Evolutionary conservation across 2,797 vertebrate genomes (phyloP).

Genomic region (Enteromius argenteus): DNA sequence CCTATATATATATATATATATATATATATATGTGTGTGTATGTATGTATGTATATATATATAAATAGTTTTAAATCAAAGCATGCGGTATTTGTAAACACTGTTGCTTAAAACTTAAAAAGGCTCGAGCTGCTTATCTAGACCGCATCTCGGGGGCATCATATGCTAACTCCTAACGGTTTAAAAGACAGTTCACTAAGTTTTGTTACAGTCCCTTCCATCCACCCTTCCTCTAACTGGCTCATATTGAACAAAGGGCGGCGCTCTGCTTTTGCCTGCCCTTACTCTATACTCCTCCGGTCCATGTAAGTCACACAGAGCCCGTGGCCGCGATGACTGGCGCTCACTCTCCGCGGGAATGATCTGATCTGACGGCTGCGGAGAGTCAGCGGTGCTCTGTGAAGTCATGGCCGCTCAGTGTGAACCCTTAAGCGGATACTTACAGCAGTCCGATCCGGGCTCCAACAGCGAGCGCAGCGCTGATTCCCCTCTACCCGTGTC

Average conservation of each 20-base stretch:
- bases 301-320: slow-evolving; percentile 21
- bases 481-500: slow-evolving; percentile 83
- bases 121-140: background rate
- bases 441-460: slow-evolving; percentile 82
- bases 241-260: slow-evolving; percentile 46
- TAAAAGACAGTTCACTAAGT: background rate
- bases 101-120: background rate
- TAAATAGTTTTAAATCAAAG: too few relatives aligned
- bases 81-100: too few relatives aligned
- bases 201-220: background rate
- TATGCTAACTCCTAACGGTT: background rate
- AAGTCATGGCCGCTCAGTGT: slow-evolving; percentile 82
- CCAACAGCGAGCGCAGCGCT: slow-evolving; percentile 86
- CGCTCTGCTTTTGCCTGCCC: slow-evolving; percentile 31
- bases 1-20: too few relatives aligned
- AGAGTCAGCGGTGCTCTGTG: slow-evolving; percentile 54
- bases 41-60: too few relatives aligned
- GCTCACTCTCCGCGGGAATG: slow-evolving; percentile 50
- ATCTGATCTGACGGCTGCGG: slow-evolving; percentile 50
- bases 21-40: too few relatives aligned
- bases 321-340: slow-evolving; percentile 44
- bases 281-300: slow-evolving; percentile 35
- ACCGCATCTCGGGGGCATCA: background rate
- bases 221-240: slow-evolving; percentile 31
- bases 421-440: slow-evolving; percentile 81